Percentiles rank a stretch among this genome's conserved stretches.
Conservation (phyloP, 2,113 vertebrate genomes). For the Nycticorax nycticorax region DNA sequence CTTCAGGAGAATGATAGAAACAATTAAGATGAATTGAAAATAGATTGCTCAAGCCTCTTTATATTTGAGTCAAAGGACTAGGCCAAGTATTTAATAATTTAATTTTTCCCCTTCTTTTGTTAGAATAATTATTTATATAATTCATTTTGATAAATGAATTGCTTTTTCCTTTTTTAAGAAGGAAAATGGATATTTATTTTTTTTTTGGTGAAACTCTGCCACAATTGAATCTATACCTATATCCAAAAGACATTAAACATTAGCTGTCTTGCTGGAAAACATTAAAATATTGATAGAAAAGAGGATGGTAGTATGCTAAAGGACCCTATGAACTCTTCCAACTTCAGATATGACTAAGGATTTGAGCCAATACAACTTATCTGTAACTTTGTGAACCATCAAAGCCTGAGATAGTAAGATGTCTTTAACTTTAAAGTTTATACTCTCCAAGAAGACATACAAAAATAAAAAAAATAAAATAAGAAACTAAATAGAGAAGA, state of each 20-base stretch:
- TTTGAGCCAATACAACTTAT: not conserved
- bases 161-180: not conserved
- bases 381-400: not conserved
- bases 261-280: not conserved
- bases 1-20: not conserved
- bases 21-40: not conserved
- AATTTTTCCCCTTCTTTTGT: not conserved
- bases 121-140: not conserved
- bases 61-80: not conserved
- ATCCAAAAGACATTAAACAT: not conserved
- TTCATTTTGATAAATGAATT: accelerated
- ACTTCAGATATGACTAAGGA: not conserved
- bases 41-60: not conserved
- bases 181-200: not conserved
- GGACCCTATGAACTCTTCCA: not conserved
- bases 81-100: not conserved
- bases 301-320: not conserved
- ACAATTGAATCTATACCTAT: not conserved
- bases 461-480: not conserved
- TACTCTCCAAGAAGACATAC: not conserved
- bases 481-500: not conserved
- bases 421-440: not conserved
- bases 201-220: not conserved
- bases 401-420: not conserved
- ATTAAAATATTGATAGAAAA: not conserved